phyloP scores from a whole-genome alignment of 1,140 invertebrate species.

The Aphelenchoides avenae region DNA sequence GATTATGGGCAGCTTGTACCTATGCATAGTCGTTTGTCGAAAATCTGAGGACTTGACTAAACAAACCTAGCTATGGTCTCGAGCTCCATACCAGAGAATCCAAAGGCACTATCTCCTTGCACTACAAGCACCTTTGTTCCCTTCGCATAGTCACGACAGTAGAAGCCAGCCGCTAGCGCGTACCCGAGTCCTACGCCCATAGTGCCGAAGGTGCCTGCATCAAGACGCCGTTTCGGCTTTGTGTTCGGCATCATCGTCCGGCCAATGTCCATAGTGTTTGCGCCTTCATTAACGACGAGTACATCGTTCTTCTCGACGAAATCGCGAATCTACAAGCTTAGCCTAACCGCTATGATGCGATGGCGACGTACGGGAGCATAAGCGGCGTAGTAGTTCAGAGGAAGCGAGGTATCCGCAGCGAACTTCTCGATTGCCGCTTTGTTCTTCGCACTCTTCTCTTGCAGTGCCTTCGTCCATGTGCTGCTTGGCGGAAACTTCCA shows the following conservation, averaged over 20 bases:
- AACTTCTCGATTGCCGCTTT: slow-evolving; percentile 64
- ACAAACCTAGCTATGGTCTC: slow-evolving; percentile 89
- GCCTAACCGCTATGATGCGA: not conserved
- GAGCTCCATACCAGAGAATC: slow-evolving; percentile 94
- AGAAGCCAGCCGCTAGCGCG: slow-evolving; percentile 83
- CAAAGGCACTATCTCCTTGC: slow-evolving; percentile 89
- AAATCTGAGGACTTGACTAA: too few relatives aligned
- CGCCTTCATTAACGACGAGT: slow-evolving; percentile 92
- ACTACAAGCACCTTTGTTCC: slow-evolving; percentile 77
- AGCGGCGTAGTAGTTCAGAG: slow-evolving; percentile 87
- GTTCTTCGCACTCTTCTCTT: slow-evolving; percentile 66
- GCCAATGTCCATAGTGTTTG: slow-evolving; percentile 97
- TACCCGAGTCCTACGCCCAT: slow-evolving; percentile 93
- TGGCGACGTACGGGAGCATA: slow-evolving; percentile 68
- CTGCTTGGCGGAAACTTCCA: slow-evolving; percentile 61
- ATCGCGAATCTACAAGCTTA: slow-evolving; percentile 57
- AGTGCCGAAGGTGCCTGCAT: slow-evolving; percentile 79
- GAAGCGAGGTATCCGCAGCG: slow-evolving; percentile 68
- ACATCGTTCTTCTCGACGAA: slow-evolving; percentile 67
- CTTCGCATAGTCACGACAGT: slow-evolving; percentile 75
- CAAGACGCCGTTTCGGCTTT: slow-evolving; percentile 72
- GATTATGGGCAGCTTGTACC: too few relatives aligned
- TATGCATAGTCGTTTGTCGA: too few relatives aligned
- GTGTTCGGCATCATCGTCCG: slow-evolving; percentile 78
- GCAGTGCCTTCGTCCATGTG: slow-evolving; percentile 67